Conservation (phyloP, 2,113 vertebrate genomes). For the Myxocyprinus asiaticus region DNA sequence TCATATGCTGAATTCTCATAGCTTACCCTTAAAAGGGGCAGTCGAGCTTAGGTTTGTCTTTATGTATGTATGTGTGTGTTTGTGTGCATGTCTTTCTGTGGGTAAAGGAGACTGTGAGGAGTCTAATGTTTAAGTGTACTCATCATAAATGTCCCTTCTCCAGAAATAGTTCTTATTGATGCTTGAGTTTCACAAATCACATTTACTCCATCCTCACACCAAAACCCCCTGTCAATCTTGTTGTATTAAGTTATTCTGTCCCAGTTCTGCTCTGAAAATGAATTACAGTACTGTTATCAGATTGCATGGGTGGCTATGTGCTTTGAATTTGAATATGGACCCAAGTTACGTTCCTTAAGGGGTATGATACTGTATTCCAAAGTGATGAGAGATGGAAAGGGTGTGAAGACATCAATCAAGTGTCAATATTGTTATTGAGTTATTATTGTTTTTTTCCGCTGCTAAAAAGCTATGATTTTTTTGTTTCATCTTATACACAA, state of each 20-base stretch:
- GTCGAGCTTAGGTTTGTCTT: slow-evolving; percentile 44
- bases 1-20: slow-evolving; percentile 60
- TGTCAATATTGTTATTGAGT: slow-evolving; percentile 78
- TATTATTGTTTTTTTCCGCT: slow-evolving; percentile 87
- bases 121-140: neutral
- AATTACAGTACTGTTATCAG: slow-evolving; percentile 66
- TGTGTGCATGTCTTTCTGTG: slow-evolving; percentile 58
- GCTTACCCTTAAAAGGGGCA: slow-evolving; percentile 48
- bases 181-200: slow-evolving; percentile 53
- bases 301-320: slow-evolving; percentile 69
- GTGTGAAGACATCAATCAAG: slow-evolving; percentile 85
- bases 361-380: slow-evolving; percentile 87
- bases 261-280: slow-evolving; percentile 62
- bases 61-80: slow-evolving; percentile 44
- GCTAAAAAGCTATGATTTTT: slow-evolving; percentile 96
- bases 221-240: slow-evolving; percentile 56
- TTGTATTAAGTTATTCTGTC: slow-evolving; percentile 56
- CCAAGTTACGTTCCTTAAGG: slow-evolving; percentile 68
- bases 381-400: slow-evolving; percentile 81
- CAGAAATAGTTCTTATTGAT: slow-evolving; percentile 44
- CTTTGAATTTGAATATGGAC: slow-evolving; percentile 60
- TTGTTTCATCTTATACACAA: slow-evolving; percentile 92
- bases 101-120: slow-evolving; percentile 49
- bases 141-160: slow-evolving; percentile 44
- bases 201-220: slow-evolving; percentile 59